Evolutionary conservation across 2,888 invertebrate genomes (phyloP), one percentile per base, ranked within the genome.

Genomic region (Apantesis nais): DNA sequence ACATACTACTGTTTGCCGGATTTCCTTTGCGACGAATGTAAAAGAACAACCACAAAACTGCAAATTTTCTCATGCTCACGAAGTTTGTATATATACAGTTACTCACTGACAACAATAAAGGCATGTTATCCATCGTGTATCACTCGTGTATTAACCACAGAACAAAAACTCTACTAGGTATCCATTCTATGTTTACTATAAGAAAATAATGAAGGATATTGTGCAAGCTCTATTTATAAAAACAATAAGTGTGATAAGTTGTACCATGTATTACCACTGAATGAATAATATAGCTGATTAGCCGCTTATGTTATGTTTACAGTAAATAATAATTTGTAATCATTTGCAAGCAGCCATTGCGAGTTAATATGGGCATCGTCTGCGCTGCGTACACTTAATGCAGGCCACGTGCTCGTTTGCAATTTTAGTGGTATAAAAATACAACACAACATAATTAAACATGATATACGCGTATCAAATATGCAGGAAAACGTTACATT

Each of bases 191-290:
- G 61, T 39, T 58, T 22, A n/a, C 39, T 3, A 29, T 34, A 31
- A 64, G 63, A 64, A 69, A 62, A 62, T 48, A 52, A 39, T 63
- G 69, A 72, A 76, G 58, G 74, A 61, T 55, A 63, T 78, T 74
- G 58, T 66, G 69, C 62, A 72, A 73, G 41, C 34, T 70, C 72
- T 71, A 69, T 66, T 75, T 29, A 58, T 58, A 66, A 75, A 77
- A 71, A 75, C 74, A 76, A 74, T 72, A 62, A 73, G 34, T 70
- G 71, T 70, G 72, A 78, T 66, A 67, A 74, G 74, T 74, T 63
- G 25, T 48, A 52, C 60, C 44, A 62, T 22, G 44, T 29, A 63
- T 11, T 34, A 52, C 52, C 61, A 55, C 48, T 65, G 37, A 66
- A 62, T 70, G 60, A 66, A 66, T 70, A 66, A 66, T 61, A 34